Percentiles rank a stretch among this genome's conserved stretches.
Conservation (phyloP, 2,797 vertebrate species). For the Scyliorhinus canicula region DNA sequence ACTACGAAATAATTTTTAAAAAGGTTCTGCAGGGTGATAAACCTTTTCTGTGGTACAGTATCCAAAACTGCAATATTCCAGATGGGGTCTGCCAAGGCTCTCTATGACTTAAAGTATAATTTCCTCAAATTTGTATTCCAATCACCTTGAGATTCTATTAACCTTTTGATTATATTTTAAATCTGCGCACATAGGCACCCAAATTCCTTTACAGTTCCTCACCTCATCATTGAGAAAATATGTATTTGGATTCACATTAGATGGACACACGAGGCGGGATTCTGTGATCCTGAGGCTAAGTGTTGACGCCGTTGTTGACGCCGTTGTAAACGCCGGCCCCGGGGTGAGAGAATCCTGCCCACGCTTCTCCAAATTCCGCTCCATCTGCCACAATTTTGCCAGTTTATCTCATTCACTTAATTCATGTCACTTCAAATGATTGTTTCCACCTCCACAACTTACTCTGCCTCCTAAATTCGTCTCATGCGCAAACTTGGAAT, state of each 20-base stretch:
- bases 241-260: background rate
- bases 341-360: too few relatives aligned
- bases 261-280: too few relatives aligned
- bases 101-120: background rate
- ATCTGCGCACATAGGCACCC: background rate
- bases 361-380: background rate
- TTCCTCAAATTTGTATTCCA: background rate
- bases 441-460: background rate
- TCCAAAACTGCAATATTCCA: background rate
- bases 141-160: background rate
- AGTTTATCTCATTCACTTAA: background rate
- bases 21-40: background rate
- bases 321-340: too few relatives aligned
- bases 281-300: too few relatives aligned
- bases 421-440: background rate
- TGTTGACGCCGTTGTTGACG: too few relatives aligned
- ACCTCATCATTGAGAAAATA: background rate
- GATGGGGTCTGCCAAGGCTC: background rate
- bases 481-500: background rate
- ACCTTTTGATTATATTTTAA: background rate
- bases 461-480: background rate
- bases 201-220: background rate
- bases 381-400: background rate
- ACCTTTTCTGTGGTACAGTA: background rate
- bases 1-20: background rate